Conservation (phyloP, 2,888 invertebrate species). For the Aphodius sticticus region DNA sequence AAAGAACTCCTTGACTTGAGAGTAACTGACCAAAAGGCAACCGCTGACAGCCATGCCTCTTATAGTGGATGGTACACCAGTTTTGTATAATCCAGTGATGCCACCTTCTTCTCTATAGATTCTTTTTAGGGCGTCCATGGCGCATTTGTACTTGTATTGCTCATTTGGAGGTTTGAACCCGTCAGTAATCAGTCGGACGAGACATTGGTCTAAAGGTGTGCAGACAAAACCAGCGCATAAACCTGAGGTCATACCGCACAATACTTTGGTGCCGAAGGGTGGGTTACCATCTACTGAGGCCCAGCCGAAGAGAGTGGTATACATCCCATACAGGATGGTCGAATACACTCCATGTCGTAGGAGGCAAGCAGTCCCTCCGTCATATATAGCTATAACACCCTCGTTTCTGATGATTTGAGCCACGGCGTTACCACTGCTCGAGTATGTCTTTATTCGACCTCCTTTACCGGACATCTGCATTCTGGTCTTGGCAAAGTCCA, state of each 20-base stretch:
- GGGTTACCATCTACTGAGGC: constrained; percentile 72
- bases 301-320: constrained; percentile 85
- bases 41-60: constrained; percentile 98
- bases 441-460: neutral
- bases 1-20: constrained; percentile 79
- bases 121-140: constrained; percentile 85
- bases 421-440: neutral
- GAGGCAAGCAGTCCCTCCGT: constrained; percentile 91
- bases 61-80: constrained; percentile 84
- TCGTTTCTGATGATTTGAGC: neutral
- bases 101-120: constrained; percentile 79
- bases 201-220: constrained; percentile 95
- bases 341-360: constrained; percentile 98
- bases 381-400: constrained; percentile 85
- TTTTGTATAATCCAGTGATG: constrained; percentile 89
- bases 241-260: constrained; percentile 90
- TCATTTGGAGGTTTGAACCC: constrained; percentile 90
- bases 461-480: constrained; percentile 16
- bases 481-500: constrained; percentile 18
- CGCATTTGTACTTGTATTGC: constrained; percentile 91
- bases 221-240: constrained; percentile 84
- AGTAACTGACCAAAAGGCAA: constrained; percentile 96
- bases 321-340: constrained; percentile 93
- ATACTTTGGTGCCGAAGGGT: constrained; percentile 80
- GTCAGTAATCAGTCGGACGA: constrained; percentile 98